A percentile compares a stretch with the other conserved stretches of the same genome.
phyloP scores from a whole-genome alignment of 1,140 invertebrate genomes.

The Ostrea edulis region DNA sequence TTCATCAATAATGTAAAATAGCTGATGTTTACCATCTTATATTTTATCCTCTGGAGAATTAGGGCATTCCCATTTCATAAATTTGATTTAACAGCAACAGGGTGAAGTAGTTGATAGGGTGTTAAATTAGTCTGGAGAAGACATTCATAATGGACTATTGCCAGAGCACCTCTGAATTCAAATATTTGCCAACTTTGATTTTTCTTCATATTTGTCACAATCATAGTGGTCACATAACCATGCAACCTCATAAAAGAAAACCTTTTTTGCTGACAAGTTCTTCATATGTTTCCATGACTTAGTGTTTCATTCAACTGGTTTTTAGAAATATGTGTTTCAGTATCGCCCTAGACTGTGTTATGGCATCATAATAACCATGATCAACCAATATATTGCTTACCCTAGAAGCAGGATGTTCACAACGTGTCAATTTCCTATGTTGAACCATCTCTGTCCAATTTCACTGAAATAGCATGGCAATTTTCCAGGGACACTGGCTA shows the following conservation, averaged over 20 bases:
- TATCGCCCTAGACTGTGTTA: too few relatives aligned
- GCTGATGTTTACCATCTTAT: neutral
- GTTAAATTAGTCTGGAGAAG: neutral
- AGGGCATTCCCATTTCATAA: neutral
- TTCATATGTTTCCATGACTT: too few relatives aligned
- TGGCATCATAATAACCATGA: too few relatives aligned
- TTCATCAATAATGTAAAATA: neutral
- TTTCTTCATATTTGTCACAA: too few relatives aligned
- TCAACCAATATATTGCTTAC: neutral
- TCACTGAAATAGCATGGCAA: neutral
- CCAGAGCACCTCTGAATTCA: too few relatives aligned
- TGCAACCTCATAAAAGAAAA: too few relatives aligned
- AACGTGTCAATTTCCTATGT: slow-evolving; percentile 13
- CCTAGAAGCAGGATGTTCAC: neutral
- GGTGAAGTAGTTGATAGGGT: neutral
- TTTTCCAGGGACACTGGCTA: neutral
- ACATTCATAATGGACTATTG: neutral
- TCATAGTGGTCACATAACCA: too few relatives aligned
- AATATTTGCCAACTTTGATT: too few relatives aligned
- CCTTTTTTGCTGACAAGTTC: too few relatives aligned
- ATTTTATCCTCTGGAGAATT: neutral
- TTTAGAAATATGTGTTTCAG: too few relatives aligned
- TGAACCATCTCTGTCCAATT: neutral
- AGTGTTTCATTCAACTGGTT: too few relatives aligned
- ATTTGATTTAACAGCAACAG: neutral